Conservation (phyloP, 1,140 invertebrate genomes). For the Mycetomoellerius zeteki region DNA sequence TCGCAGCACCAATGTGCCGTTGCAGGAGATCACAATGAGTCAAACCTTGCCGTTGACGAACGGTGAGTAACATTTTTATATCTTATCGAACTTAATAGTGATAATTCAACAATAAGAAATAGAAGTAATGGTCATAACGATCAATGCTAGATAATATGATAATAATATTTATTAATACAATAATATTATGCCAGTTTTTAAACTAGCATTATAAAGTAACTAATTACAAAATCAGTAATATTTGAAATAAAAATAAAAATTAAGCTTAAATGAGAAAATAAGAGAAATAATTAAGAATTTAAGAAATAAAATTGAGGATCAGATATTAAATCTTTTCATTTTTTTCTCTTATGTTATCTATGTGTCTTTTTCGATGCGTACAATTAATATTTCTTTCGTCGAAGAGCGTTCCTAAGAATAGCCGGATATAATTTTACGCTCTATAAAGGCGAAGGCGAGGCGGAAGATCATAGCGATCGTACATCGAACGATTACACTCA, state of each 20-base stretch:
- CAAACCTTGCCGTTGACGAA: slow-evolving; percentile 75
- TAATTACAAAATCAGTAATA: not conserved
- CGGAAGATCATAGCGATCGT: slow-evolving; percentile 28
- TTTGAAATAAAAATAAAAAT: slow-evolving; percentile 1
- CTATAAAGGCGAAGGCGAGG: slow-evolving; percentile 60
- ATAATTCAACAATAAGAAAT: not conserved
- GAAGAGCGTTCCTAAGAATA: slow-evolving; percentile 1
- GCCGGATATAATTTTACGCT: slow-evolving; percentile 74
- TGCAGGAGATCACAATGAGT: slow-evolving; percentile 81
- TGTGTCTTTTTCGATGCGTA: slow-evolving; percentile 29
- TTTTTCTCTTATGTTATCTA: not conserved
- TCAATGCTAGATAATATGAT: not conserved
- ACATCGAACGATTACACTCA: slow-evolving; percentile 42
- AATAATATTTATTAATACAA: not conserved
- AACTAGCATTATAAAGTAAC: not conserved
- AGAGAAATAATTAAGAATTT: not conserved
- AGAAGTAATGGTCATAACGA: no score
- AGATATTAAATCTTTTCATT: not conserved
- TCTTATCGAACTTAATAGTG: not conserved
- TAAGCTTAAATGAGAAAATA: not conserved
- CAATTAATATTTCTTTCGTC: slow-evolving; percentile 52
- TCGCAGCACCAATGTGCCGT: slow-evolving; percentile 80
- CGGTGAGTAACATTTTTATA: slow-evolving; percentile 73
- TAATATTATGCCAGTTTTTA: not conserved
- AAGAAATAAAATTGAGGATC: not conserved